Evolutionary conservation across 2,888 invertebrate genomes (phyloP), one percentile per base, ranked within the genome.

Genomic region (Cosmia pyralina): DNA sequence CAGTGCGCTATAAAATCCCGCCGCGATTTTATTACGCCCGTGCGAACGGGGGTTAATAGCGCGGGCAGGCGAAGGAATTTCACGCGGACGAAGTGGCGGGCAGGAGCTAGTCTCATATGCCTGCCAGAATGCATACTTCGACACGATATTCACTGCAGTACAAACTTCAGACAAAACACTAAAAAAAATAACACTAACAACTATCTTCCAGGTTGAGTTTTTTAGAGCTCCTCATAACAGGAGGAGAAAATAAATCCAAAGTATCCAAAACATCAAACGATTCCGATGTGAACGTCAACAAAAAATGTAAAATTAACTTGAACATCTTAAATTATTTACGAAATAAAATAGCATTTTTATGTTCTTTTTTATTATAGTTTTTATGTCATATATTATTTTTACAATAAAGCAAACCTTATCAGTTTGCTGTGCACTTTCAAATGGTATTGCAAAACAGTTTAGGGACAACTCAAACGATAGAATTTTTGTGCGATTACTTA

Each of bases 321-420:
- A 73, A 62, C 79, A 83, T 71, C 19, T 68, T 82, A 55, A 38
- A 69, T 68, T n/a, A 62, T 53, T n/a, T 19, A 57, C 38, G 46
- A 69, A 86, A 84, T 84, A 73, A 82, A 86, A 84, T 34, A 48
- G 8, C 50, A 52, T n/a, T 75, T 78, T 77, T 58, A 73, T 65
- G 38, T 55, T 50, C 10, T 34, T 62, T 83, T 84, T 77, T 77
- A 80, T 55, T 84, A 82, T 78, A 57, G 38, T 64, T 64, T 84
- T 81, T 76, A 82, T 76, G 78, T 71, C 52, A 70, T 68, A 82
- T 62, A 75, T 67, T 77, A 60, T 81, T 79, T 83, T 73, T 78
- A 83, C 76, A 74, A 72, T 83, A 77, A 72, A 50, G 44, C 67
- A 68, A 74, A 75, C 64, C 48, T 34, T 63, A 74, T 74, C 52